These are phyloP conservation scores for Amphibalanus amphitrite DNA, from an alignment of 1,140 invertebrate species.

Conservation along the genomic window DNA sequence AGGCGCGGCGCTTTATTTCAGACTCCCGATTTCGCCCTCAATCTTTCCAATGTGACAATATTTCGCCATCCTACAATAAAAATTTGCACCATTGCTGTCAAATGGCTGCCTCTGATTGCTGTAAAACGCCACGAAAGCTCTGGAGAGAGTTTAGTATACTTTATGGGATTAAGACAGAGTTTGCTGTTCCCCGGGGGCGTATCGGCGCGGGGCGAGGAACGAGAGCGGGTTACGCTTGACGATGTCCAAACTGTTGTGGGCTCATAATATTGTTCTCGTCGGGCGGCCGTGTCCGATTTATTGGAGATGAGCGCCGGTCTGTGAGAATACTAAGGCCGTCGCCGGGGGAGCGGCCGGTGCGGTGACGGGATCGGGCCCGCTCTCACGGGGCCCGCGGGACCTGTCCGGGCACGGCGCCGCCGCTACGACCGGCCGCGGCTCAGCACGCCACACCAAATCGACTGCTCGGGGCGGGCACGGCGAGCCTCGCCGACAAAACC, in stretches of 20 bases:
- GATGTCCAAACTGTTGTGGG: not conserved
- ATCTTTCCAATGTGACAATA: constrained; percentile 2
- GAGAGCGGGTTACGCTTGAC: not conserved
- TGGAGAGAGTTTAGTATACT: not conserved
- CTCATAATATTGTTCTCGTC: not conserved
- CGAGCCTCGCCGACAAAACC: too few relatives aligned
- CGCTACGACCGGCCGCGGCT: too few relatives aligned
- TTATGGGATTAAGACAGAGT: constrained; percentile 1
- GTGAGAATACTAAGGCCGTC: not conserved
- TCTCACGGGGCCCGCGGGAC: too few relatives aligned
- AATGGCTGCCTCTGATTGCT: not conserved
- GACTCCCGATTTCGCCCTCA: not conserved
- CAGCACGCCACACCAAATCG: too few relatives aligned
- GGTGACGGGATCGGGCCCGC: too few relatives aligned
- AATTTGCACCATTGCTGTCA: constrained; percentile 1
- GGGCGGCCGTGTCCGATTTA: not conserved
- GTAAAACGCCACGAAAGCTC: not conserved
- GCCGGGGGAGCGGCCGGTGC: not conserved
- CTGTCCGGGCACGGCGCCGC: too few relatives aligned
- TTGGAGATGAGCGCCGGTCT: not conserved
- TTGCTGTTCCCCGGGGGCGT: not conserved
- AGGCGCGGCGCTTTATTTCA: not conserved
- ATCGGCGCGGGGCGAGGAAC: not conserved
- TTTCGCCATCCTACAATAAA: constrained; percentile 1
- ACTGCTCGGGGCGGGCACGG: too few relatives aligned